phyloP scores from a whole-genome alignment of 2,797 vertebrate species.

The Mormyrus proboscirostris region DNA sequence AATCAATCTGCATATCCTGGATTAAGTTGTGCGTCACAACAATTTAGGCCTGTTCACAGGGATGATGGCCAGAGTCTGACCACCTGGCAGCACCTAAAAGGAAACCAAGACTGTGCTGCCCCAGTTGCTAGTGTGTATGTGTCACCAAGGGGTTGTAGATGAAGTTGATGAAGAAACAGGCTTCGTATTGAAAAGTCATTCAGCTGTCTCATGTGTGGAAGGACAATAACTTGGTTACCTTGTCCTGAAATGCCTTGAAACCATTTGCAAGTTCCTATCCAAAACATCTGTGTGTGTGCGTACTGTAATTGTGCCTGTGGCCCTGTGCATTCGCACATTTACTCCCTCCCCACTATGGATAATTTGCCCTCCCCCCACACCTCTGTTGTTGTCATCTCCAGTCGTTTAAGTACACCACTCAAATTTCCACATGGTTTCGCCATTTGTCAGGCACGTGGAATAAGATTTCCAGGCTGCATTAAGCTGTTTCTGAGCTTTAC shows the following conservation, averaged over 20 bases:
- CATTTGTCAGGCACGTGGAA: background rate
- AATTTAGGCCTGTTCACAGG: constrained; percentile 22
- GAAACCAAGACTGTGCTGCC: background rate
- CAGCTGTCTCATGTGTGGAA: constrained; percentile 1
- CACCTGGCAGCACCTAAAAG: background rate
- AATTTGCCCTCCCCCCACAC: background rate
- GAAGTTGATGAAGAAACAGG: constrained; percentile 13
- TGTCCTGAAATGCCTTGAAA: background rate
- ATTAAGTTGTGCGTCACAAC: constrained; percentile 40
- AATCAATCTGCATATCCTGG: constrained; percentile 45
- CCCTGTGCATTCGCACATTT: background rate
- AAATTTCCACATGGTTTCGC: background rate
- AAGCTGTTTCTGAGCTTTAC: background rate
- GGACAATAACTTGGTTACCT: background rate
- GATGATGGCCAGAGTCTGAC: constrained; percentile 34
- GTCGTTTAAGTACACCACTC: background rate
- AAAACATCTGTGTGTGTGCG: constrained; percentile 1
- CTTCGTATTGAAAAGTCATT: background rate
- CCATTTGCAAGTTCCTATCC: background rate
- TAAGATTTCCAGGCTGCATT: background rate
- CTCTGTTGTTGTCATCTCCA: background rate
- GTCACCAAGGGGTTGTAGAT: background rate
- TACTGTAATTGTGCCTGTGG: background rate
- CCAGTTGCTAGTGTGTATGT: background rate
- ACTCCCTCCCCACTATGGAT: background rate